Base-by-base conservation (phyloP, 2,797 vertebrate species). In the Vespertilio murinus region DNA sequence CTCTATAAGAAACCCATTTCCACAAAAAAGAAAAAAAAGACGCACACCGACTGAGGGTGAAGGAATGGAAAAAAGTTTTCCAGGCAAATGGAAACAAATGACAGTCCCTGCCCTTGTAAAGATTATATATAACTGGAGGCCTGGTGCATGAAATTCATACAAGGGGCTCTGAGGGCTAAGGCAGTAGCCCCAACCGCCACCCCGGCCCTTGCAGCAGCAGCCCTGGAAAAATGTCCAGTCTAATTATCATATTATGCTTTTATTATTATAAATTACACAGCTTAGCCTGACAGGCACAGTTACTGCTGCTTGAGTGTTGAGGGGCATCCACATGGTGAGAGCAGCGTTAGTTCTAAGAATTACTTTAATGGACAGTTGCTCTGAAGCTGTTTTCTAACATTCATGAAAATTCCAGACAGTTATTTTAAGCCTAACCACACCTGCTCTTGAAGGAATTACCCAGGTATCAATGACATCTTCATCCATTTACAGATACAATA, bases 311-410 rank as follows among this genome's bases (percentile, higher is more conserved):
- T 59, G 35, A 85, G 35, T 64, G 12, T 33, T 18, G 52, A 86
- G n/a, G 12, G 59, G 2, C 59, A 77, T 84, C 92, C 30, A 69
- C 10, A 61, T 75, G 8, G 70, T n/a, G 20, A 86, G 47, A 88
- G 22, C 1, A 56, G 47, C 28, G 82, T 83, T 25, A 61, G 20
- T 42, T 35, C 69, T 85, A 77, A 52, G 13, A 91, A 91, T 79
- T 38, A 49, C 38, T 95, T 67, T n/a, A 91, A 22, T 38, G 25
- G 16, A 77, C 28, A 87, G 35, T 71, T 86, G 64, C 35, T 91
- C 56, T 71, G 33, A 93, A 59, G 59, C 47, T 93, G 28, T 75
- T 93, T 95, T 89, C 52, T 91, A 77, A 81, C 10, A 73, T 33
- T 69, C 3, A 33, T 81, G 73, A 84, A 84, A 75, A 77, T 49